A percentile compares a stretch with the other conserved stretches of the same genome.
Evolutionary conservation across 2,888 invertebrate species (phyloP).

Genomic region (Eupelmus urozonus): DNA sequence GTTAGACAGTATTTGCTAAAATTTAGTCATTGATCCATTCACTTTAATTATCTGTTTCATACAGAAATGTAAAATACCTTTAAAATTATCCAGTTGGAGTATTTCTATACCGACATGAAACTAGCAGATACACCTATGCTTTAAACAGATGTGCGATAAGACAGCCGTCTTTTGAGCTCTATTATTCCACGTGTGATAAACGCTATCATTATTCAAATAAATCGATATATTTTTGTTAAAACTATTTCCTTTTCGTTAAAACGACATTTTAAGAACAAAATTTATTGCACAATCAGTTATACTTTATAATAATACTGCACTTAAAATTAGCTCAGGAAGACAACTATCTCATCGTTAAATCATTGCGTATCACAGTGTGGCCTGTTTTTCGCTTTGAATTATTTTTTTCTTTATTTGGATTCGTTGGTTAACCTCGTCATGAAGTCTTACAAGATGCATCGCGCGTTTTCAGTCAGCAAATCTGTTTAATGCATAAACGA

Average conservation of each 20-base stretch:
- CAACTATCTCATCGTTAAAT: slow-evolving; percentile 51
- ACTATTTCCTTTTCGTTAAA: background rate
- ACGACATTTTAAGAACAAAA: slow-evolving; percentile 9
- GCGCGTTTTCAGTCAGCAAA: slow-evolving; percentile 64
- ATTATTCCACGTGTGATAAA: background rate
- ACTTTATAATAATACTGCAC: slow-evolving; percentile 37
- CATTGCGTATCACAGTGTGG: slow-evolving; percentile 68
- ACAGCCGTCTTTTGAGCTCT: slow-evolving; percentile 64
- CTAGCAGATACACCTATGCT: slow-evolving; percentile 50
- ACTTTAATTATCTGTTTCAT: slow-evolving; percentile 31
- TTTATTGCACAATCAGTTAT: slow-evolving; percentile 4
- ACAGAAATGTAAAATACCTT: slow-evolving; percentile 46
- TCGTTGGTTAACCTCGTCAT: slow-evolving; percentile 65
- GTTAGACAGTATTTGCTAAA: slow-evolving; percentile 45
- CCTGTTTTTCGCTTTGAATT: slow-evolving; percentile 44
- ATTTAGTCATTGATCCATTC: slow-evolving; percentile 48
- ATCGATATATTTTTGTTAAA: background rate
- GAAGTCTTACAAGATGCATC: slow-evolving; percentile 68
- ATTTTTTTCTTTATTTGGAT: slow-evolving; percentile 59
- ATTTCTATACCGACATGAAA: slow-evolving; percentile 57
- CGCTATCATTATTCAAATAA: background rate
- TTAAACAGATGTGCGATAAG: slow-evolving; percentile 56
- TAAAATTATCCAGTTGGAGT: slow-evolving; percentile 61
- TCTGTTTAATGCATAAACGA: slow-evolving; percentile 62
- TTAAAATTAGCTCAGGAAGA: slow-evolving; percentile 22